Conservation (phyloP, 2,113 vertebrate genomes). For the Dinomys branickii region DNA sequence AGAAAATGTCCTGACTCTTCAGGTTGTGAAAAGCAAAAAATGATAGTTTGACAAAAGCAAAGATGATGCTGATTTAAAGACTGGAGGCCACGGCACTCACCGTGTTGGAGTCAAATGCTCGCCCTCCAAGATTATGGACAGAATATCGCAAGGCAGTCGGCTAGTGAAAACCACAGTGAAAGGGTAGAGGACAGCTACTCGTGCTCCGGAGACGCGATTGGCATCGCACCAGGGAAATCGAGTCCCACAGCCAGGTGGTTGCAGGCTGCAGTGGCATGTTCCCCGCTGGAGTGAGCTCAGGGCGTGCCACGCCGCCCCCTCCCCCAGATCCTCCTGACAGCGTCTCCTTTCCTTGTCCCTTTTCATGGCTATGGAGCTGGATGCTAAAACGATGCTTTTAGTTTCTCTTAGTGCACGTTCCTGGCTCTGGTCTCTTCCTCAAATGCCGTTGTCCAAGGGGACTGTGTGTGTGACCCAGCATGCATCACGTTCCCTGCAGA, state of each 20-base stretch:
- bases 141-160: background rate
- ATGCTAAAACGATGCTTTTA: background rate
- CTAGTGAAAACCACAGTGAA: background rate
- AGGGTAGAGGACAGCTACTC: background rate
- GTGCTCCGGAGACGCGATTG: background rate
- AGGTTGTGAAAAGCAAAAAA: background rate
- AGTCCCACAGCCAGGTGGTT: background rate
- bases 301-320: rapidly evolving
- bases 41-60: background rate
- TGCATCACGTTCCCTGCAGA: background rate
- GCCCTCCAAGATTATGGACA: rapidly evolving
- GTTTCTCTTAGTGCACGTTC: background rate
- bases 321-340: background rate
- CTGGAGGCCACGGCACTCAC: rapidly evolving
- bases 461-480: background rate
- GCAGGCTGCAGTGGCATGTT: rapidly evolving
- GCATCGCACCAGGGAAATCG: background rate
- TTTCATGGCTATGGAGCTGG: background rate
- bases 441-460: background rate
- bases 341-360: background rate
- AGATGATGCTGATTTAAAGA: background rate
- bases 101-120: background rate
- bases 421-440: background rate
- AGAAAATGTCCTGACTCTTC: background rate
- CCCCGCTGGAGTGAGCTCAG: background rate